Conservation (phyloP, 2,113 vertebrate genomes). For the Chloebia gouldiae region DNA sequence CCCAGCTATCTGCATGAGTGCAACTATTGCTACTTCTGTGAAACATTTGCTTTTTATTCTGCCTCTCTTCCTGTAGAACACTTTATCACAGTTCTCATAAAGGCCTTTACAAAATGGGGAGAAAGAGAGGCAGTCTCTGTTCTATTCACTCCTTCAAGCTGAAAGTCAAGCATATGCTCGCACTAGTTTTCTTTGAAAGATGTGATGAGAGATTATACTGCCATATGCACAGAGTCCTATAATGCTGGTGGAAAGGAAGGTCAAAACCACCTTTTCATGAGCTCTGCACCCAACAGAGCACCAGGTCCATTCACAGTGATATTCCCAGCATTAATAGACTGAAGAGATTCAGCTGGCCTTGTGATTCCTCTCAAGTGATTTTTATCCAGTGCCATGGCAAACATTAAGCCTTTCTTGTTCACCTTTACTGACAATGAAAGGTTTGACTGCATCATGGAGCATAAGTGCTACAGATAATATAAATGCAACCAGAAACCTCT, state of each 20-base stretch:
- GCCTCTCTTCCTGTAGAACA: neutral
- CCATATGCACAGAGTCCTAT: neutral
- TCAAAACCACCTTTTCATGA: neutral
- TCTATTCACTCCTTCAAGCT: neutral
- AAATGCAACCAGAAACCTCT: neutral
- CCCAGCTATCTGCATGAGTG: neutral
- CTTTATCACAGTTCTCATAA: constrained; percentile 14
- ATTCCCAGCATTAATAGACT: neutral
- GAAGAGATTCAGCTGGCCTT: neutral
- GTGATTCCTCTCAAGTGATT: neutral
- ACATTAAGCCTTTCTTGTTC: neutral
- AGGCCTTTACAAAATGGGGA: neutral
- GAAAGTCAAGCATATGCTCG: neutral
- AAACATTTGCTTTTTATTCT: constrained; percentile 5
- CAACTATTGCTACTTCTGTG: neutral
- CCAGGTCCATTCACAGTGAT: neutral
- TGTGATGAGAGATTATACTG: neutral
- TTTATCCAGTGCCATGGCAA: neutral
- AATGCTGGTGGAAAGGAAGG: neutral
- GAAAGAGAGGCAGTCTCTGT: neutral
- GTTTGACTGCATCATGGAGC: neutral
- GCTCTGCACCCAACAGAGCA: neutral
- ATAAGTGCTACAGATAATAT: neutral
- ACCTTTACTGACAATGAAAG: neutral
- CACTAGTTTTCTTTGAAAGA: constrained; percentile 3